A percentile compares a stretch with the other conserved stretches of the same genome.
Conservation (phyloP, 2,113 vertebrate species). For the Corapipo altera region DNA sequence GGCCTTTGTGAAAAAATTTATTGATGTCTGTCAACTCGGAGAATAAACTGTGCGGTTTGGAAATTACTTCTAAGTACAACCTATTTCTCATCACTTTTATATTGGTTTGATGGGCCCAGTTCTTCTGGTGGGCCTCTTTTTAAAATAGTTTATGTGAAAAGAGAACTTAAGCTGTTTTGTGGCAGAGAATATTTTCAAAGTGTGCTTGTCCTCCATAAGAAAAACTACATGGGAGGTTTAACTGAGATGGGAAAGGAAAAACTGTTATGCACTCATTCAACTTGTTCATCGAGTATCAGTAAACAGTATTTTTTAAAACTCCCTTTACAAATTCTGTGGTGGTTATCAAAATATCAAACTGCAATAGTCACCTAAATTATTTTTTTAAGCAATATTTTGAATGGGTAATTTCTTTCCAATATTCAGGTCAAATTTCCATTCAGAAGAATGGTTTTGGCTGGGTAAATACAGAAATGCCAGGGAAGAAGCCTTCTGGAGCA, state of each 20-base stretch:
- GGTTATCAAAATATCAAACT: not conserved
- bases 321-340: not conserved
- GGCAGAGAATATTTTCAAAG: not conserved
- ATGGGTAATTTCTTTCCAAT: not conserved
- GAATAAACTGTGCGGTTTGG: not conserved
- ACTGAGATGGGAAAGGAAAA: not conserved
- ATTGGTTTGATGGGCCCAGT: not conserved
- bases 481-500: constrained; percentile 15
- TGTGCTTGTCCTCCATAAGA: accelerated
- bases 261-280: not conserved
- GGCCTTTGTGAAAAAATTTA: not conserved
- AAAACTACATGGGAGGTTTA: not conserved
- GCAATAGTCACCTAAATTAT: not conserved
- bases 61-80: not conserved
- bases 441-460: constrained; percentile 2
- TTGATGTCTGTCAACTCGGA: not conserved
- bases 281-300: not conserved
- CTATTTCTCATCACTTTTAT: not conserved
- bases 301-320: not conserved
- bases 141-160: not conserved
- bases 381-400: not conserved
- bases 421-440: constrained; percentile 58
- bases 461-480: constrained; percentile 30
- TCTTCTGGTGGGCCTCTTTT: not conserved
- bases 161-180: not conserved